Base-by-base conservation (phyloP, 92 coral and sea anemone species). In the Palythoa grandiflora region DNA sequence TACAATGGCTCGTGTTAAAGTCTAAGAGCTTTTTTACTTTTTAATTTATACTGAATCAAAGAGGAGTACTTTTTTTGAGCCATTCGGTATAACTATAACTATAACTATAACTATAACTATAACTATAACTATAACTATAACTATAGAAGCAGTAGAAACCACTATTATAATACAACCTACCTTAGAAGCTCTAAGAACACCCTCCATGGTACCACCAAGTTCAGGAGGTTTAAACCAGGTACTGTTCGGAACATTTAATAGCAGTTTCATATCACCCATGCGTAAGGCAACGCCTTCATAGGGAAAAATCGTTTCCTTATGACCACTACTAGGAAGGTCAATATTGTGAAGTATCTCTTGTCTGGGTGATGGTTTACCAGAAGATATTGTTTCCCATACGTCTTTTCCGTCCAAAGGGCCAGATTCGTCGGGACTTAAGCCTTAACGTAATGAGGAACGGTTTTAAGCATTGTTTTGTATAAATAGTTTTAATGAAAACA, bases 331-430 rank as follows among this genome's bases (percentile, higher is more conserved):
- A 9, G 73, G 73, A 10, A 68, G 73, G 39, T 68, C 73, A 17
- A 68, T 68, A 68, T 68, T 68, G 40, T 21, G 73, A 40, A 68
- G 73, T 68, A 68, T 68, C 16, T 68, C 73, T 17, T 68, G 38
- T 36, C 73, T 68, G 14, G 73, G 73, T 8, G 73, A 68, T 5
- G 73, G 73, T 28, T 68, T 68, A 28, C 73, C 38, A 3, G 38
- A 21, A 9, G 73, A 68, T 21, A 68, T 68, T 68, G 73, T 68
- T 0, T 68, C 73, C 73, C 73, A 68, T 9, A 68, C 40, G 11
- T 35, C 73, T 40, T 17, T 68, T 36, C 73, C 73, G 40, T 68
- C 73, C 15, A 68, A 21, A 5, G 73, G 74, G 37, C 74, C 40
- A 70, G 74, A 70, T 3, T 70, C 16, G 3, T 37, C 44, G 16